Conservation (phyloP, 2,797 vertebrate genomes). For the Fistularia tabacaria region DNA sequence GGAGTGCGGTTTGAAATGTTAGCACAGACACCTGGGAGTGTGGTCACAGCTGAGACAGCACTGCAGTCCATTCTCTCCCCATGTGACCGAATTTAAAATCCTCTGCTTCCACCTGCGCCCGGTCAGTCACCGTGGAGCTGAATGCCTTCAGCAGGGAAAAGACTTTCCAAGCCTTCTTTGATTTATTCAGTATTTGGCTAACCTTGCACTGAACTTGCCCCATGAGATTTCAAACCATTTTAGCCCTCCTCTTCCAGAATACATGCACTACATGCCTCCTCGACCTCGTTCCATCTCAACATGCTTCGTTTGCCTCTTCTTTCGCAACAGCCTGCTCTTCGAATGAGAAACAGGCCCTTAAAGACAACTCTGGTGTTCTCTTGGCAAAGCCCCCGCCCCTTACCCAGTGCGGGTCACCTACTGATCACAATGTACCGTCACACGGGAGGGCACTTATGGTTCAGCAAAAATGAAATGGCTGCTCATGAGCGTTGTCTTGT, state of each 20-base stretch:
- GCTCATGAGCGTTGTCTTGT: slow-evolving; percentile 64
- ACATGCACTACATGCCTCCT: slow-evolving; percentile 62
- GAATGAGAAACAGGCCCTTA: slow-evolving; percentile 70
- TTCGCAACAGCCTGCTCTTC: slow-evolving; percentile 63
- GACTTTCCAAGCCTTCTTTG: slow-evolving; percentile 68
- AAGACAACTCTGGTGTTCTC: slow-evolving; percentile 55
- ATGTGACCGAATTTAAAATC: slow-evolving; percentile 33
- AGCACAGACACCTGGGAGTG: slow-evolving; percentile 46
- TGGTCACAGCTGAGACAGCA: slow-evolving; percentile 48
- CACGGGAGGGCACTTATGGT: slow-evolving; percentile 65
- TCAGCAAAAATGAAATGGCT: slow-evolving; percentile 62
- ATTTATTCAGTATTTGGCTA: slow-evolving; percentile 98
- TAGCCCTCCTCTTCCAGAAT: slow-evolving; percentile 60
- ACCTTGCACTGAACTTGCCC: slow-evolving; percentile 95
- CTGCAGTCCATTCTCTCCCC: slow-evolving; percentile 38
- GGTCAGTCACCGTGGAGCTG: slow-evolving; percentile 71
- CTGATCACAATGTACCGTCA: slow-evolving; percentile 61
- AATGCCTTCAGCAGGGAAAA: slow-evolving; percentile 50
- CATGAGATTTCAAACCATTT: slow-evolving; percentile 78
- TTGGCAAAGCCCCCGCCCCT: slow-evolving; percentile 26
- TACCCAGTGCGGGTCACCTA: slow-evolving; percentile 58
- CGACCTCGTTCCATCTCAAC: slow-evolving; percentile 65
- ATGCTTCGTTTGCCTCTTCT: slow-evolving; percentile 57
- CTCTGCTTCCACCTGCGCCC: slow-evolving; percentile 79
- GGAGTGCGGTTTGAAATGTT: slow-evolving; percentile 19